Evolutionary conservation across 2,888 invertebrate species (phyloP).

Genomic region (Dendrolimus houi): DNA sequence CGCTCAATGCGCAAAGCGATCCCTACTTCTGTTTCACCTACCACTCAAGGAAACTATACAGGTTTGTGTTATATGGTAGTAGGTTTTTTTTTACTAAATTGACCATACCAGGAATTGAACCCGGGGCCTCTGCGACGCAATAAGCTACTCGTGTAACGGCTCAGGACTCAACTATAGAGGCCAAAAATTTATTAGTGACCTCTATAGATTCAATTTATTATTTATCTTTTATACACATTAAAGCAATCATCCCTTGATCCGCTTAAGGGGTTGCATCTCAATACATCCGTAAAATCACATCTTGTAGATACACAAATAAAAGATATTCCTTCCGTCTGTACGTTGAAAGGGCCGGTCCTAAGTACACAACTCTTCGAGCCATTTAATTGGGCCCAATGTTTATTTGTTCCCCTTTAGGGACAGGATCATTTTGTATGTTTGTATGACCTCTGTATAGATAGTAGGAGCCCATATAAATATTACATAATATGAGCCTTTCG

Average conservation of each 20-base stretch:
- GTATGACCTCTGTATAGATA: slow-evolving; percentile 11
- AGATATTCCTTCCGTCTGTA: slow-evolving; percentile 13
- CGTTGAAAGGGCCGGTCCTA: slow-evolving; percentile 35
- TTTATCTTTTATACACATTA: neutral
- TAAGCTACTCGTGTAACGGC: no score
- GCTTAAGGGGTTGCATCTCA: slow-evolving; percentile 13
- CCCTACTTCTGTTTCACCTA: no score
- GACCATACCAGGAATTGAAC: no score
- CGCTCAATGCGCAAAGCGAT: no score
- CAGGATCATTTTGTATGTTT: slow-evolving; percentile 13
- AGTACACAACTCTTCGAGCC: slow-evolving; percentile 46
- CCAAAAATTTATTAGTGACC: no score
- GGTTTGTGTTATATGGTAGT: no score
- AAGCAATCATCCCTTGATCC: neutral
- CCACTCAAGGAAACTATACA: no score
- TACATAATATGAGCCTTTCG: neutral
- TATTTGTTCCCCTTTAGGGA: slow-evolving; percentile 31
- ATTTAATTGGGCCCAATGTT: slow-evolving; percentile 61
- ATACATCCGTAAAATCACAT: slow-evolving; percentile 14
- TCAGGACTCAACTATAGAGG: no score
- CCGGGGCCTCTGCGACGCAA: no score
- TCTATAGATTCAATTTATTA: neutral
- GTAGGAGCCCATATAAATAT: neutral
- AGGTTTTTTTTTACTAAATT: no score
- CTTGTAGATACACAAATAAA: slow-evolving; percentile 18